Conservation (phyloP, 2,113 vertebrate species). For the Chiloscyllium plagiosum region DNA sequence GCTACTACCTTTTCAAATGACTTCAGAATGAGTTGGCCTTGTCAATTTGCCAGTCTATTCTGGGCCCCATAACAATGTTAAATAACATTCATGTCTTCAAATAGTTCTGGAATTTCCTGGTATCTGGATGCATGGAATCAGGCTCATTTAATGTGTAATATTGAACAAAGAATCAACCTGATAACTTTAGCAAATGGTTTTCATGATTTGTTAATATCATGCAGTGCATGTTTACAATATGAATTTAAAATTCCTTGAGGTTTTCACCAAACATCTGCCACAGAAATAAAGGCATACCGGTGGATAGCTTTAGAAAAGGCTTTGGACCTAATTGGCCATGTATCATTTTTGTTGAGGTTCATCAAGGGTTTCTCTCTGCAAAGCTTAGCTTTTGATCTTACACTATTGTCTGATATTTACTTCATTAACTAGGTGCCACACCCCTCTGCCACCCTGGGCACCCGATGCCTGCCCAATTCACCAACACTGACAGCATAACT, state of each 20-base stretch:
- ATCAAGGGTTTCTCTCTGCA: no score
- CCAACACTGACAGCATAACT: no score
- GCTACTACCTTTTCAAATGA: not conserved
- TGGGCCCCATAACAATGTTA: not conserved
- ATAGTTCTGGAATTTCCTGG: not conserved
- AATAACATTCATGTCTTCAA: slow-evolving; percentile 8
- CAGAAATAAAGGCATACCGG: not conserved
- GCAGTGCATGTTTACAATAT: not conserved
- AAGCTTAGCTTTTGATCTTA: no score
- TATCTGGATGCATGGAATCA: not conserved
- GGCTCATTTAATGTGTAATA: not conserved
- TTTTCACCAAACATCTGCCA: not conserved
- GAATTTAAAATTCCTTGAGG: not conserved
- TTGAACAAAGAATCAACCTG: not conserved
- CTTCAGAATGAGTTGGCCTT: not conserved
- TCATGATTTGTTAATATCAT: not conserved
- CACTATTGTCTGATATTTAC: no score
- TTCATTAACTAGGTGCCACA: no score
- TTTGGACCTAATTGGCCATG: no score
- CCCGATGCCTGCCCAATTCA: no score
- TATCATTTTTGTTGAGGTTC: no score
- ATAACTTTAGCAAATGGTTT: not conserved
- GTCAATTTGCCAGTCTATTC: not conserved
- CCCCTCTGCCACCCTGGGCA: no score
- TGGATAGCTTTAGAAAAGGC: not conserved